These are phyloP conservation scores for Protonemura montana DNA, from an alignment of 2,888 invertebrate genomes.

Conservation along the genomic window DNA sequence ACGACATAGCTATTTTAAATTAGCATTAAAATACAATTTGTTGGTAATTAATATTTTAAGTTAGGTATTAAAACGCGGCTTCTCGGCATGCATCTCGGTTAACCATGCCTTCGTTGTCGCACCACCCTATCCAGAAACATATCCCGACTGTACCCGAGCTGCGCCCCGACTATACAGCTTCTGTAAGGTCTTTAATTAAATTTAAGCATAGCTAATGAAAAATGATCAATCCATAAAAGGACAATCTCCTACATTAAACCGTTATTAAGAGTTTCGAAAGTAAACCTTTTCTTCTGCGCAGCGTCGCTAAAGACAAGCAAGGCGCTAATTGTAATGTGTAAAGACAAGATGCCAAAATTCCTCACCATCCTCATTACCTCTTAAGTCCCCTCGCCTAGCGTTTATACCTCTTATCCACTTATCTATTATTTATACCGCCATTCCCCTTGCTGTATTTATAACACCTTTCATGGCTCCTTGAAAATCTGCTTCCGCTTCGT, in stretches of 20 bases:
- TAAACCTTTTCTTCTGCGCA: not conserved
- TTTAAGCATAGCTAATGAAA: constrained; percentile 29
- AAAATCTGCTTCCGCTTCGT: not conserved
- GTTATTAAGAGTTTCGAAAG: constrained; percentile 18
- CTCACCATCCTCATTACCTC: constrained; percentile 21
- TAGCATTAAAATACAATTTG: no score
- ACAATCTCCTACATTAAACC: constrained; percentile 27
- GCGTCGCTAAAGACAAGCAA: not conserved
- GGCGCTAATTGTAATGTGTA: constrained; percentile 33
- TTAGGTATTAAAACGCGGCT: no score
- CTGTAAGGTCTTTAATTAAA: constrained; percentile 25
- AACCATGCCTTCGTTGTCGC: no score
- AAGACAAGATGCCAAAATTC: constrained; percentile 18
- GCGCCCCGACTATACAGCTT: not conserved
- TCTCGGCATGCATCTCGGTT: no score
- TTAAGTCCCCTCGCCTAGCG: not conserved
- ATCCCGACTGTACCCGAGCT: not conserved
- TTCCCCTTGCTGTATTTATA: not conserved
- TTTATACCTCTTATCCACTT: constrained; percentile 13
- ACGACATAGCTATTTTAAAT: no score
- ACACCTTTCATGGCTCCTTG: not conserved
- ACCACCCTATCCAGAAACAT: not conserved
- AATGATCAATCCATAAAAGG: constrained; percentile 26
- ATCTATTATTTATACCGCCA: constrained; percentile 35
- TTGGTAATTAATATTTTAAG: no score